A percentile compares a stretch with the other conserved stretches of the same genome.
Evolutionary conservation across 2,888 invertebrate species (phyloP).

Genomic region (Cerastis leucographa): DNA sequence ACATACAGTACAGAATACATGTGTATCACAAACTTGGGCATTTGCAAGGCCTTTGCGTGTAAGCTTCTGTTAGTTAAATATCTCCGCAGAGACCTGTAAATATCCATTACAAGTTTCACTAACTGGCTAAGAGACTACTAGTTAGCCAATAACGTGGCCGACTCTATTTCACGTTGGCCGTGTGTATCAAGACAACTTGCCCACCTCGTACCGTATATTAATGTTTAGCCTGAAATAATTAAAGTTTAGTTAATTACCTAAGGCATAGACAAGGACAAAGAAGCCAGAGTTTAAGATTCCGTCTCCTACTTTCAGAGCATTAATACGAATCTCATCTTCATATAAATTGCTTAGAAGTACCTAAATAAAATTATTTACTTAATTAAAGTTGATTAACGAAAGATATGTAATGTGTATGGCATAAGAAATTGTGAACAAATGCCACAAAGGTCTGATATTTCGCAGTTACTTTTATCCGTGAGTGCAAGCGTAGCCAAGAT

Average conservation of each 20-base stretch:
- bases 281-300: background rate
- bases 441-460: slow-evolving; percentile 13
- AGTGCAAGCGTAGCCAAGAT: slow-evolving; percentile 35
- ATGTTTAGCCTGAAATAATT: slow-evolving; percentile 8
- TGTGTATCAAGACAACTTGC: slow-evolving; percentile 30
- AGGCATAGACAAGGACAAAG: background rate
- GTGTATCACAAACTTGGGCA: slow-evolving; percentile 47
- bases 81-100: slow-evolving; percentile 75
- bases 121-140: slow-evolving; percentile 67
- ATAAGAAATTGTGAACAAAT: background rate
- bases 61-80: slow-evolving; percentile 69
- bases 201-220: slow-evolving; percentile 27
- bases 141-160: slow-evolving; percentile 63
- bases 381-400: background rate
- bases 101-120: slow-evolving; percentile 78
- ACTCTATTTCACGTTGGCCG: slow-evolving; percentile 53
- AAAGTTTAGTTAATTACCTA: background rate
- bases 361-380: background rate
- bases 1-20: background rate
- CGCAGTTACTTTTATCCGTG: slow-evolving; percentile 21
- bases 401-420: background rate
- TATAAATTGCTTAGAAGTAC: too few relatives aligned
- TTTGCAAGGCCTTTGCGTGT: slow-evolving; percentile 43
- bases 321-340: too few relatives aligned
- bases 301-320: background rate